Conservation (phyloP, 2,888 invertebrate genomes). For the Endomychus coccineus region DNA sequence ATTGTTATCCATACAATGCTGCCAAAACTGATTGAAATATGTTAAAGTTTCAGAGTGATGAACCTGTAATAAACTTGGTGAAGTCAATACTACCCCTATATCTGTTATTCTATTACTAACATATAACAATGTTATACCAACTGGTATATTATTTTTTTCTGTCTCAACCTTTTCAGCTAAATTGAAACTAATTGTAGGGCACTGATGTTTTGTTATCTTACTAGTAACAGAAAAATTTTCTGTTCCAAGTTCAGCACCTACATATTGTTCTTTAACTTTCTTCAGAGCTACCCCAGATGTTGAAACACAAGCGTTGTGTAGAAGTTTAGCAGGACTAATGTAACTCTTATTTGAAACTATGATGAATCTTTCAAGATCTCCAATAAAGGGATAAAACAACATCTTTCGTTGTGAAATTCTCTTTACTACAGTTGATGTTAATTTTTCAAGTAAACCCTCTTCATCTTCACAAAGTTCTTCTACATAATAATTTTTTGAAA, state of each 20-base stretch:
- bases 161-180: constrained; percentile 21
- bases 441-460: constrained; percentile 27
- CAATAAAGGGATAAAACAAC: constrained; percentile 29
- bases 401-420: constrained; percentile 20
- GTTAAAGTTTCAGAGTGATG: constrained; percentile 25
- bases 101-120: constrained; percentile 25
- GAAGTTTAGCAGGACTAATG: constrained; percentile 13
- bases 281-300: constrained; percentile 24
- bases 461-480: constrained; percentile 28
- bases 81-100: constrained; percentile 24
- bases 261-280: constrained; percentile 4
- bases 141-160: constrained; percentile 18
- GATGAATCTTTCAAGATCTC: constrained; percentile 23
- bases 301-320: constrained; percentile 21
- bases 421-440: constrained; percentile 22
- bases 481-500: constrained; percentile 15
- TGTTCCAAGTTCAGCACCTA: not conserved
- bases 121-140: constrained; percentile 27
- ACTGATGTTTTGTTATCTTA: not conserved
- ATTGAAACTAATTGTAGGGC: constrained; percentile 19
- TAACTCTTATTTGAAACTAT: constrained; percentile 23
- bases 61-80: constrained; percentile 21
- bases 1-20: constrained; percentile 30
- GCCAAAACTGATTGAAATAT: constrained; percentile 33
- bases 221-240: not conserved